Base-by-base conservation (phyloP, 2,888 invertebrate genomes). In the Dicyrtomina minuta region DNA sequence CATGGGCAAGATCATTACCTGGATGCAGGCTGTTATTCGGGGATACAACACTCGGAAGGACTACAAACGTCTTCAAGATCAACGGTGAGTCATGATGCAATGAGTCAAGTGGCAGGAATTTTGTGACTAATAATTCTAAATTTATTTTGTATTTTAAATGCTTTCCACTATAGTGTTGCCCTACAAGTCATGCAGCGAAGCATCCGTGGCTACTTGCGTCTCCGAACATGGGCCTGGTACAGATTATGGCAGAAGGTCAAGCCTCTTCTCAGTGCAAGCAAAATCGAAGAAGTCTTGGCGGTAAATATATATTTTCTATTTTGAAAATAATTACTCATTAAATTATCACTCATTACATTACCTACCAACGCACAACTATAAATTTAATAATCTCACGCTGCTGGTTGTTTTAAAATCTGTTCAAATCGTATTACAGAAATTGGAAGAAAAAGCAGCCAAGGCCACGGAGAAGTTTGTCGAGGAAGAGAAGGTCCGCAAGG, bases 141-240 rank as follows among this genome's bases (percentile, higher is more conserved):
- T n/a, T n/a, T n/a, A n/a, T n/a, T n/a, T n/a, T n/a, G n/a, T n/a
- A n/a, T n/a, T n/a, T n/a, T n/a, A n/a, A n/a, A n/a, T n/a, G n/a
- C n/a, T n/a, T n/a, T n/a, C n/a, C n/a, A n/a, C n/a, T 26, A 44
- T 81, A 90, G 90, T 83, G 83, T 96, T 83, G 95, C 96, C 81
- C 88, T 98, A 84, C 93, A 94, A 87, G 92, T 99, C 82, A 95
- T 98, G 84, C 99, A 99, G 87, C 91, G 99, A 84, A 99, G 99
- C 88, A 90, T 99, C 88, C 93, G 98, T 86, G 95, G 96, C 84
- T 99, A 98, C 90, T 89, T 99, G 87, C 90, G 94, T 83, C 89
- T 99, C 83, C 93, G 97, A 84, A 98, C 95, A 86, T 99, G 99
- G 99, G 92, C 94, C 83, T 99, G 99, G 99, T 99, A 96, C 95